Conservation (phyloP, 1,140 invertebrate genomes). For the Drosophila ambigua region DNA sequence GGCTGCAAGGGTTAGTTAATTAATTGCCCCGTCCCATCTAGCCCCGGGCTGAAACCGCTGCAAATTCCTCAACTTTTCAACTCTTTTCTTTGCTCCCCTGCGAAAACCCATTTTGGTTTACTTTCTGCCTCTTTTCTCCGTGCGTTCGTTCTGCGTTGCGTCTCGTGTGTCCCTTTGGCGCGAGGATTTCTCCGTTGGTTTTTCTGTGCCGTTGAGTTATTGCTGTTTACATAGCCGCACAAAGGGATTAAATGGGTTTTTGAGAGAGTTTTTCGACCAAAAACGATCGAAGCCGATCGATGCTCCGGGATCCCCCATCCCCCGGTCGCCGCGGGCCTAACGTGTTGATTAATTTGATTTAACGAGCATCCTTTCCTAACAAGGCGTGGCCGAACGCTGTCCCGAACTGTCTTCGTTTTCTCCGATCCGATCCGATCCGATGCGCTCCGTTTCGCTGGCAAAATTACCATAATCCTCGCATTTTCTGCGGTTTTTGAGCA, state of each 20-base stretch:
- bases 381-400: slow-evolving; percentile 36
- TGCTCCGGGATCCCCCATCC: neutral
- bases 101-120: slow-evolving; percentile 45
- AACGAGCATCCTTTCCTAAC: slow-evolving; percentile 55
- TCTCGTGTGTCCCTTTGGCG: neutral
- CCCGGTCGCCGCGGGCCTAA: neutral
- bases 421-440: neutral
- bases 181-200: slow-evolving; percentile 26
- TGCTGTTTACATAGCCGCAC: slow-evolving; percentile 76
- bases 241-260: slow-evolving; percentile 78
- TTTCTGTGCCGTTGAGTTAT: slow-evolving; percentile 50
- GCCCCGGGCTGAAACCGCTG: slow-evolving; percentile 2
- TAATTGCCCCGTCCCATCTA: slow-evolving; percentile 50
- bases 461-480: slow-evolving; percentile 74
- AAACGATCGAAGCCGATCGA: slow-evolving; percentile 1
- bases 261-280: slow-evolving; percentile 42
- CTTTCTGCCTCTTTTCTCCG: slow-evolving; percentile 16
- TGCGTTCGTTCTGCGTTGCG: slow-evolving; percentile 11
- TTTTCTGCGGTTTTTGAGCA: slow-evolving; percentile 60
- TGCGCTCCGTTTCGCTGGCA: neutral
- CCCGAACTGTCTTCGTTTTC: slow-evolving; percentile 25
- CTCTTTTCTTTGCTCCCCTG: slow-evolving; percentile 51
- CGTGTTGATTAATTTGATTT: slow-evolving; percentile 73
- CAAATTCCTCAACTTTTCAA: slow-evolving; percentile 73
- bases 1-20: slow-evolving; percentile 59